Evolutionary conservation across 2,888 invertebrate species (phyloP).

Genomic region (Xestia xanthographa): DNA sequence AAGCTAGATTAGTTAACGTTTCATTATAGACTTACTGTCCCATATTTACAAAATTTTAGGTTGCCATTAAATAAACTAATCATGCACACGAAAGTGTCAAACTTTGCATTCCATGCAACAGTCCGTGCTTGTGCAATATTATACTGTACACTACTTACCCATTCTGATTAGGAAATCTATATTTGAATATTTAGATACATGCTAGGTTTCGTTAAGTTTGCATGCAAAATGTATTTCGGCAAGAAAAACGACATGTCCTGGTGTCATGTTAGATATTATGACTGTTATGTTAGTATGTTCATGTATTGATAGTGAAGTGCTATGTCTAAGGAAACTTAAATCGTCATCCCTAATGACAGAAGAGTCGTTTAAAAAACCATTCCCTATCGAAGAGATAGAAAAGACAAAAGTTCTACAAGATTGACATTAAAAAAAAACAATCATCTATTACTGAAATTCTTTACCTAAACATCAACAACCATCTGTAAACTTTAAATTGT

Average conservation of each 20-base stretch:
- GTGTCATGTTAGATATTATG: slow-evolving; percentile 79
- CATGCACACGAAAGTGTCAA: slow-evolving; percentile 79
- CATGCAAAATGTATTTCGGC: slow-evolving; percentile 73
- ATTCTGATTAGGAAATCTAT: slow-evolving; percentile 49
- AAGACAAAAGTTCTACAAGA: slow-evolving; percentile 71
- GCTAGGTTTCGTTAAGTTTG: slow-evolving; percentile 61
- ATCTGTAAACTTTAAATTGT: slow-evolving; percentile 88
- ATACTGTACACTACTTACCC: slow-evolving; percentile 77
- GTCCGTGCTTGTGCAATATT: slow-evolving; percentile 81
- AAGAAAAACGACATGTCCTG: slow-evolving; percentile 72
- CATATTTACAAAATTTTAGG: slow-evolving; percentile 88
- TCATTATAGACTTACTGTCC: slow-evolving; percentile 80
- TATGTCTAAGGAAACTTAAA: slow-evolving; percentile 74
- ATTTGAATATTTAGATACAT: slow-evolving; percentile 64
- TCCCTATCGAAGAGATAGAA: slow-evolving; percentile 79
- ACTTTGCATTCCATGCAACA: slow-evolving; percentile 83
- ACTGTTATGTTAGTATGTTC: slow-evolving; percentile 82
- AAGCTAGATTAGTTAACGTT: slow-evolving; percentile 46
- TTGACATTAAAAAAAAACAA: slow-evolving; percentile 64
- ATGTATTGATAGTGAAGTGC: slow-evolving; percentile 83
- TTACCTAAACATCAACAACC: slow-evolving; percentile 89
- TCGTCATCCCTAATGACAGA: slow-evolving; percentile 71
- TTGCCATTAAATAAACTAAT: slow-evolving; percentile 55
- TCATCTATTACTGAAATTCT: slow-evolving; percentile 82
- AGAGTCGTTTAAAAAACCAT: slow-evolving; percentile 74